Conservation (phyloP, 2,113 vertebrate genomes). For the Odontesthes bonariensis region DNA sequence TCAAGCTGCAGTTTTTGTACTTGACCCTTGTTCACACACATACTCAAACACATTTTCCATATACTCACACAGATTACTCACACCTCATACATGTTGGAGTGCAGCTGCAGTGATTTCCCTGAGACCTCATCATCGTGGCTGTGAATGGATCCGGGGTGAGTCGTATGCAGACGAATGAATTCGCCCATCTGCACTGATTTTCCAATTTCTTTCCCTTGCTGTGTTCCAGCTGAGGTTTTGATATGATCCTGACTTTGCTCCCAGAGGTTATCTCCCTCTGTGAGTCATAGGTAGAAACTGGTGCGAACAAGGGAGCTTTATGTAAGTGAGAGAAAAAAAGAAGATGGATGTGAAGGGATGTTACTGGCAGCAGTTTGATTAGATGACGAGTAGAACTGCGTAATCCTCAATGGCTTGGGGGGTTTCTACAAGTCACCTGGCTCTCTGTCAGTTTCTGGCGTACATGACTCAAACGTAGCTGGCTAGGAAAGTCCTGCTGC, state of each 20-base stretch:
- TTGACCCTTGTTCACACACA: slow-evolving; percentile 8
- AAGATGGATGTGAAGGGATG: slow-evolving; percentile 23
- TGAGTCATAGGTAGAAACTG: slow-evolving; percentile 63
- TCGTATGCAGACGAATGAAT: slow-evolving; percentile 58
- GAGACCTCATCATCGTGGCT: slow-evolving; percentile 19
- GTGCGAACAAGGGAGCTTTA: slow-evolving; percentile 30
- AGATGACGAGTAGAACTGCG: slow-evolving; percentile 56
- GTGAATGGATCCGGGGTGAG: slow-evolving; percentile 52
- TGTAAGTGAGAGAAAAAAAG: slow-evolving; percentile 26
- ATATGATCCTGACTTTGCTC: slow-evolving; percentile 10
- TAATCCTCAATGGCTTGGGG: slow-evolving; percentile 46
- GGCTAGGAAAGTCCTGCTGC: slow-evolving; percentile 10
- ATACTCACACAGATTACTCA: slow-evolving; percentile 37
- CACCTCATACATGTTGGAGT: slow-evolving; percentile 1
- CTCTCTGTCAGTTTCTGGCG: slow-evolving; percentile 41
- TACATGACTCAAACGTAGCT: slow-evolving; percentile 29
- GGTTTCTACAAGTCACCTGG: slow-evolving; percentile 46
- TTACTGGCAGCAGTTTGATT: slow-evolving; percentile 50
- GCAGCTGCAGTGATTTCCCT: slow-evolving; percentile 35
- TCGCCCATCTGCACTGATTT: slow-evolving; percentile 46
- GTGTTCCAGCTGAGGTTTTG: slow-evolving; percentile 51
- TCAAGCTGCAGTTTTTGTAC: neutral
- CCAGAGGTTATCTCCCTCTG: slow-evolving; percentile 44
- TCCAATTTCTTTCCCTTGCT: slow-evolving; percentile 47
- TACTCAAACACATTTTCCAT: slow-evolving; percentile 45